A percentile compares a stretch with the other conserved stretches of the same genome.
phyloP scores from a whole-genome alignment of 2,888 invertebrate genomes.

The Sarcophaga variegata region DNA sequence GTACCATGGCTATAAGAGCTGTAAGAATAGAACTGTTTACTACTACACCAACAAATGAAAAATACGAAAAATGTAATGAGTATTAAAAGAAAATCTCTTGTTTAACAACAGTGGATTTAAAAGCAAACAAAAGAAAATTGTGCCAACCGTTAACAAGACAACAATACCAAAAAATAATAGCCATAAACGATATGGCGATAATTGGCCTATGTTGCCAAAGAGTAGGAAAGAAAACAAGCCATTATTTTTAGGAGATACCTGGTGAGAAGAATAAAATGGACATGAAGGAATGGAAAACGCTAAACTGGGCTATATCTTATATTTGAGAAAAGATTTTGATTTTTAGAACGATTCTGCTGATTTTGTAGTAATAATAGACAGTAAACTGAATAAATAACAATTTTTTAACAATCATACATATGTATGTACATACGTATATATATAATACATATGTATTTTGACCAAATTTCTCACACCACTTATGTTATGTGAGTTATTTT shows the following conservation, averaged over 20 bases:
- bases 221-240: not conserved
- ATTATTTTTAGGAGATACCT: no score
- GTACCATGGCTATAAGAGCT: not conserved
- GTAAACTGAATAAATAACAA: no score
- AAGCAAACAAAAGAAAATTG: slow-evolving; percentile 17
- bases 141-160: not conserved
- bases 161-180: not conserved
- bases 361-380: no score
- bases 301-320: slow-evolving; percentile 3
- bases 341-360: no score
- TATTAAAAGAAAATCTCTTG: not conserved
- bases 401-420: no score
- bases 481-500: no score
- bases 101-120: not conserved
- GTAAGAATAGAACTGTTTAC: no score
- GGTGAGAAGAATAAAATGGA: not conserved
- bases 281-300: not conserved
- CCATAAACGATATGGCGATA: slow-evolving; percentile 17
- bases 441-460: no score
- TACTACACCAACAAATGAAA: no score
- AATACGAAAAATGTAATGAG: not conserved
- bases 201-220: slow-evolving; percentile 11
- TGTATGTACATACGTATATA: no score
- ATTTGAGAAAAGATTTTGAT: no score
- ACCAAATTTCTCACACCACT: no score